Evolutionary conservation across 2,797 vertebrate species (phyloP), one percentile per base, ranked within the genome.

Genomic region (Thamnophis elegans): DNA sequence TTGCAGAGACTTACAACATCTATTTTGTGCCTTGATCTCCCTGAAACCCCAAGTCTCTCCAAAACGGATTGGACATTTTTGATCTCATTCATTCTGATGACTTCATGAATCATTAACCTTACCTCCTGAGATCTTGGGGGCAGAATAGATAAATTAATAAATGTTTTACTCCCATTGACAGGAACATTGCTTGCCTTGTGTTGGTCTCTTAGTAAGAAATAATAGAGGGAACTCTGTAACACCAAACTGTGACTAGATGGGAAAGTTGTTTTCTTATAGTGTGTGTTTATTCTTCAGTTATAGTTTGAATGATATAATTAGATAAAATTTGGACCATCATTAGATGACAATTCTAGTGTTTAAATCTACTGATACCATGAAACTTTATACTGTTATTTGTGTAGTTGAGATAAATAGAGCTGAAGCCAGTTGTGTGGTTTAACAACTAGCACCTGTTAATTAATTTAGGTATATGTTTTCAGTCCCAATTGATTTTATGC

Each of bases 281-380:
- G 3, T 42, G 91, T 89, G 90, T 95, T 93, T 93, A 94, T 59
- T 90, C 16, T 26, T 54, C 93, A 26, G 0, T 10, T 54, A 0
- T 94, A 94, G 58, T 93, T 68, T 56, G 87, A 51, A 78, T 93
- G 65, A 92, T 92, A 82, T 89, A 93, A 92, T 25, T 36, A 47
- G 78, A 93, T 73, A 56, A 0, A 91, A n/a, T 94, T n/a, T 89
- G 54, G 14, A 22, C 4, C 32, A 42, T 56, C 53, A 6, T 28
- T 93, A 94, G 78, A 85, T n/a, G 93, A 1, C 20, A 51, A n/a
- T 42, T 92, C 18, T 25, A 85, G 42, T 18, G 51, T 47, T 82
- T 51, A 73, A 36, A 87, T 88, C 32, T 54, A 16, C 36, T 56
- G 7, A 68, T 91, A 36, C 26, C 59, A 90, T 20, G 36, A 85